These are phyloP conservation scores for Anarsia innoxiella DNA, from an alignment of 2,888 invertebrate genomes.

Conservation along the genomic window DNA sequence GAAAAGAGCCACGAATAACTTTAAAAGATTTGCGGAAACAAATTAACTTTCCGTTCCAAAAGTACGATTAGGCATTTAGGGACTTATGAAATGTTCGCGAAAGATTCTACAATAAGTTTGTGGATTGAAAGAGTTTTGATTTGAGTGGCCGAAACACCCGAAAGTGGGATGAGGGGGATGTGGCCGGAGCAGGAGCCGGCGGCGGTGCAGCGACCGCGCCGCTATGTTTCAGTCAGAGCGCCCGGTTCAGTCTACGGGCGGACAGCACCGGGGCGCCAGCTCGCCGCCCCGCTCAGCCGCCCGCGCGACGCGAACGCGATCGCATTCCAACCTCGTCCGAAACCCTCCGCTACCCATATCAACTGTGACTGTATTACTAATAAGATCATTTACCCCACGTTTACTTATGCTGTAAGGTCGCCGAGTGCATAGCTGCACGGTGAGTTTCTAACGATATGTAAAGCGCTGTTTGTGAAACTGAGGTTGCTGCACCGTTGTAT, in stretches of 20 bases:
- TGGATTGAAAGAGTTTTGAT: slow-evolving; percentile 10
- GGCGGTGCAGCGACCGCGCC: slow-evolving; percentile 15
- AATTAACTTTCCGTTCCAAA: no score
- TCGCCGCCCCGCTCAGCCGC: slow-evolving; percentile 11
- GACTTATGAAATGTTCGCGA: no score
- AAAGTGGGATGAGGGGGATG: slow-evolving; percentile 1
- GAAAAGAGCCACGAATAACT: no score
- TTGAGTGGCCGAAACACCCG: slow-evolving; percentile 5
- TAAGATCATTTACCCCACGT: not conserved
- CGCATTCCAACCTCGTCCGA: not conserved
- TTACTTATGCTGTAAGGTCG: slow-evolving; percentile 7
- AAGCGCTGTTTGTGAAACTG: no score
- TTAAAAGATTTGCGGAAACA: no score
- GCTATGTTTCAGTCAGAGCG: slow-evolving; percentile 35
- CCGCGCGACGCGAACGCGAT: not conserved
- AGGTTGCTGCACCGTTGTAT: no score
- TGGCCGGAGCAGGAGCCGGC: slow-evolving; percentile 3
- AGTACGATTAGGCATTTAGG: no score
- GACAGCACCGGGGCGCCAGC: slow-evolving; percentile 32
- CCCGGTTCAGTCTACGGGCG: slow-evolving; percentile 37
- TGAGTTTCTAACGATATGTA: slow-evolving; percentile 33
- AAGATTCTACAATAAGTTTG: not conserved
- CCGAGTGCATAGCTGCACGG: slow-evolving; percentile 33
- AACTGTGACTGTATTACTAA: not conserved
- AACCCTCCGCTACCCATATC: not conserved